Evolutionary conservation across 1,140 invertebrate genomes (phyloP), one percentile per base, ranked within the genome.

Genomic region (Tribolium castaneum): DNA sequence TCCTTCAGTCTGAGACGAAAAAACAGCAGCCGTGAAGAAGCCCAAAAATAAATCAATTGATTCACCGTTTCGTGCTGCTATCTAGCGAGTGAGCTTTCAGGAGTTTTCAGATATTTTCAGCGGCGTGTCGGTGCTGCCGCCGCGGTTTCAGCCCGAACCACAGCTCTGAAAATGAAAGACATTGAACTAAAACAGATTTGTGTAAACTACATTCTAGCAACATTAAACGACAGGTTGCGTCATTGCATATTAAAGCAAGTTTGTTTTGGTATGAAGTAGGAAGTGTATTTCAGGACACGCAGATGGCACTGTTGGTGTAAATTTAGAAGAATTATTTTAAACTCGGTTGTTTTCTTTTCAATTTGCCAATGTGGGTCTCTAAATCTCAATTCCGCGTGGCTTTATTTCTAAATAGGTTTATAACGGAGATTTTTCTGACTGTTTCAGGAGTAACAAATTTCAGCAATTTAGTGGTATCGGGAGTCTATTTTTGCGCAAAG

Each of bases 401-500:
- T 62, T 62, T 66, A 13, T 12, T 66, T 66, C 59, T 35, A 66
- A 66, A 66, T 66, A 14, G 56, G 56, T 62, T 62, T 62, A 62
- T n/a, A 34, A 35, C 56, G 25, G 59, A 13, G 25, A 16, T 66
- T 66, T 66, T 66, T 66, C 59, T 66, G 34, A 66, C 45, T 66
- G 59, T 66, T 66, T 14, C 30, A 62, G 22, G 56, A 66, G 59
- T 66, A 66, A 66, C 59, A 66, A 66, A 66, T 66, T 66, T 66
- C 59, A 66, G 59, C 59, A 66, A 66, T 66, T 66, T 66, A 66
- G 50, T 73, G 52, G 71, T 73, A 52, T 56, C 39, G 52, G 54
- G 73, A 75, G 50, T 34, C 73, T 75, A 75, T 75, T 75, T 75
- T 75, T 75, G 35, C 54, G 6, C 54, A 59, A 59, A 75, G 73